Evolutionary conservation across 2,113 vertebrate genomes (phyloP), one percentile per base, ranked within the genome.

Genomic region (Actinemys pallida): DNA sequence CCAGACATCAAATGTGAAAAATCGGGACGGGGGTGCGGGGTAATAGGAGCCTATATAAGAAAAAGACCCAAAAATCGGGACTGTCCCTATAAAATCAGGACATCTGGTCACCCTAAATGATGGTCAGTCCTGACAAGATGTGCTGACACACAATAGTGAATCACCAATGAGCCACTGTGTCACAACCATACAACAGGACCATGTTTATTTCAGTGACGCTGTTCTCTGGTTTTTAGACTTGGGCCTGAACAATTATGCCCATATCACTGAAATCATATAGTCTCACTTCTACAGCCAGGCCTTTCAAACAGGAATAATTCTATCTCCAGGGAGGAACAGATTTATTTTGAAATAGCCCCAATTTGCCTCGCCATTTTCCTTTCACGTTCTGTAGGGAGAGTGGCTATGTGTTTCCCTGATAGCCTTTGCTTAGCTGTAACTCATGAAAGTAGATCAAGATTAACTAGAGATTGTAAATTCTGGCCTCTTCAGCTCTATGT

Each of bases 151-250:
- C 12, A 14, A 14, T 29, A 59, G 25, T 59, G 57, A 59, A 49
- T 35, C 45, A 27, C 57, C 29, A 8, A 0, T 3, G 1, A 45
- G 76, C 2, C 0, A 29, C 52, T 76, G 5, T 25, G 31, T 87
- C 79, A 5, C 50, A 81, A 13, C 8, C 8, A 57, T 45, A 59
- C 65, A 78, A 8, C 52, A 56, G 20, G 54, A 56, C 22, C 54
- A 56, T 53, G 25, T 62, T 50, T 53, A 31, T 16, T 11, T 45
- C n/a, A n/a, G 1, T 59, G 76, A n/a, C 3, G 12, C 17, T 6
- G 0, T 78, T 75, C 91, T 93, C 52, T 22, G 52, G 85, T 50
- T 42, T 24, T 54, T 59, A 42, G 3, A 10, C 29, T 31, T 45
- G 2, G 31, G 29, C 35, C 35, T 75, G 25, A 83, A 45, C 31